Evolutionary conservation across 1,140 invertebrate genomes (phyloP), one percentile per base, ranked within the genome.

Genomic region (Amphibalanus amphitrite): DNA sequence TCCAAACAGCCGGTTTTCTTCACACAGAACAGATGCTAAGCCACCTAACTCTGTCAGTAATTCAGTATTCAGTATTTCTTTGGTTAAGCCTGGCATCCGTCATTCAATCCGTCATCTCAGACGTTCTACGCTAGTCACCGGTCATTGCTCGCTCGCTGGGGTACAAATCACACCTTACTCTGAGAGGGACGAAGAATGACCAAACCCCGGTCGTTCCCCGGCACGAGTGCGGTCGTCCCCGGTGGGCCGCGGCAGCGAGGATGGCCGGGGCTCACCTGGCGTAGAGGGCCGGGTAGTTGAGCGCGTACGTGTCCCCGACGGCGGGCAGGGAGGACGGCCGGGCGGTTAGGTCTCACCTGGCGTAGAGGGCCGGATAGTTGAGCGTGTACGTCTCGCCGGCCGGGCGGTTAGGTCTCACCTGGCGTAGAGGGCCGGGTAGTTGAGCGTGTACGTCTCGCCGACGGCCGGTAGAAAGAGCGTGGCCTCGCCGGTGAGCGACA

Each of bases 401-500:
- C 38, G 30, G 38, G 59, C 25, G 8, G 70, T 28, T 65, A 38
- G 33, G 33, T 38, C 33, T 38, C 4, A 38, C 33, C 33, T 38
- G 33, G 28, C 67, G 47, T 67, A 40, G 23, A 30, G n/a, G 1
- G 70, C 59, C 38, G 30, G 38, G 59, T 30, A 26, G 70, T 28
- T 65, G 33, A n/a, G 69, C 23, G 28, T 67, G 47, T 71, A 69
- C 92, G 65, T 67, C 80, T 97, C 93, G 70, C 88, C 88, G 74
- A 87, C 84, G 71, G 93, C 87, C 67, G 93, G 79, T 6, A 97
- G 82, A 28, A 86, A 88, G 4, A 98, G 88, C 68, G 85, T 84
- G 0, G 93, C 84, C 80, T 82, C 81, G 17, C 83, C 84, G 69
- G 38, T 28, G 3, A 65, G 38, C 17, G 15, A 26, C 6, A 47